Conservation (phyloP, 1,140 invertebrate species). For the Ceratitis capitata region DNA sequence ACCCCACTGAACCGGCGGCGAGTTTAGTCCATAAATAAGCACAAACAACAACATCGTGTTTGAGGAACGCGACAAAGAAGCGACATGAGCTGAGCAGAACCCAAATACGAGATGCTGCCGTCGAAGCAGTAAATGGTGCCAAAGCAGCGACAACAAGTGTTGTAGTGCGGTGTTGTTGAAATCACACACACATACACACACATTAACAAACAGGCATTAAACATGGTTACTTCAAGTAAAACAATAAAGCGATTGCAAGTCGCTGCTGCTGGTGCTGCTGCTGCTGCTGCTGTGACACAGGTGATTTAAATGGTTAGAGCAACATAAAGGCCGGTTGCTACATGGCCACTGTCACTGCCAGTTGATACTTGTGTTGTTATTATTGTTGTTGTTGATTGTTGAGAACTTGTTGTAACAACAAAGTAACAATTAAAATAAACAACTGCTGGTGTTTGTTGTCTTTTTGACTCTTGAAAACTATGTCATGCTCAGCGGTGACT, state of each 20-base stretch:
- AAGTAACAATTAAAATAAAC: constrained; percentile 18
- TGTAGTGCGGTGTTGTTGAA: no score
- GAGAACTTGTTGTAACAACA: constrained; percentile 1
- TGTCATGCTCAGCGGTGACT: not conserved
- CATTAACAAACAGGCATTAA: not conserved
- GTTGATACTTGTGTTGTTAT: not conserved
- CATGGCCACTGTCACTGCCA: not conserved
- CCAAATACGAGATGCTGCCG: not conserved
- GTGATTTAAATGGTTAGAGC: constrained; percentile 5
- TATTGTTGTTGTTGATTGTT: not conserved
- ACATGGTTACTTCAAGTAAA: not conserved
- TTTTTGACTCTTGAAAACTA: constrained; percentile 6
- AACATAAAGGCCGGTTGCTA: not conserved
- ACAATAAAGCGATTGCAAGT: not conserved
- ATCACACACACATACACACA: no score
- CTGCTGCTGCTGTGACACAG: not conserved
- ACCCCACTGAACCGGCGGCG: not conserved
- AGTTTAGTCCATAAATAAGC: constrained; percentile 18
- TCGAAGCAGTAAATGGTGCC: not conserved
- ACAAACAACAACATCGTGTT: not conserved
- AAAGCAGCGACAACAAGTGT: not conserved
- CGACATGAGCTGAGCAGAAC: not conserved
- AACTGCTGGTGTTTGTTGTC: not conserved
- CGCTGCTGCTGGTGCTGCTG: not conserved
- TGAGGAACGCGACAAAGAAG: not conserved